Evolutionary conservation across 1,140 invertebrate species (phyloP), one percentile per base, ranked within the genome.

Genomic region (Platyscapa corneri): DNA sequence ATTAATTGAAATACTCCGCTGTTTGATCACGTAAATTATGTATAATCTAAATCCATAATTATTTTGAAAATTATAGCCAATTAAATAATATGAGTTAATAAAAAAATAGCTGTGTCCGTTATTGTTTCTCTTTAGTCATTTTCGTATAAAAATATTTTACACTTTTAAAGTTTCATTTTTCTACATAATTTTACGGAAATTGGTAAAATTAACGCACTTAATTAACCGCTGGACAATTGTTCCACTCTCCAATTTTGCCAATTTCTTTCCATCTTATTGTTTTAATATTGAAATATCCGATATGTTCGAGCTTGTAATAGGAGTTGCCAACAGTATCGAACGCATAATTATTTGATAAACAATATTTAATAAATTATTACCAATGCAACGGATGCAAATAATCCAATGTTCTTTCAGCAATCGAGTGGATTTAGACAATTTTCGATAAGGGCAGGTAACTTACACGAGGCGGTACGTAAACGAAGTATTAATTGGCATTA

Each of bases 401-500:
- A 82, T 75, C 30, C 20, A 74, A 56, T 74, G 23, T 74, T 56
- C 39, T 74, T 56, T 74, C 32, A 60, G 32, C 64, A 70, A 75
- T 83, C 37, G 37, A 6, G n/a, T n/a, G 42, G 23, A 46, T 23
- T 67, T 37, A 53, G 64, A 30, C n/a, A 80, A 60, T 80, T 80
- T 80, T 60, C 77, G 60, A 85, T 67, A 67, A 77, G 79, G 49
- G 27, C 64, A 83, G 82, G n/a, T n/a, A n/a, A n/a, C 82, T 82
- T 86, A 78, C 70, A 82, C 75, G 42, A 82, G 60, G 42, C 85
- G 32, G 39, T 80, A 56, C 70, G 64, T 56, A 82, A 86, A 86
- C 75, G 49, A 56, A 23, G 60, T 64, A 79, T 82, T 86, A 86
- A 86, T 86, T 83, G 75, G 80, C 64, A 65, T 82, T 86, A 82